phyloP scores from a whole-genome alignment of 2,113 vertebrate species.

The Grallaria varia region DNA sequence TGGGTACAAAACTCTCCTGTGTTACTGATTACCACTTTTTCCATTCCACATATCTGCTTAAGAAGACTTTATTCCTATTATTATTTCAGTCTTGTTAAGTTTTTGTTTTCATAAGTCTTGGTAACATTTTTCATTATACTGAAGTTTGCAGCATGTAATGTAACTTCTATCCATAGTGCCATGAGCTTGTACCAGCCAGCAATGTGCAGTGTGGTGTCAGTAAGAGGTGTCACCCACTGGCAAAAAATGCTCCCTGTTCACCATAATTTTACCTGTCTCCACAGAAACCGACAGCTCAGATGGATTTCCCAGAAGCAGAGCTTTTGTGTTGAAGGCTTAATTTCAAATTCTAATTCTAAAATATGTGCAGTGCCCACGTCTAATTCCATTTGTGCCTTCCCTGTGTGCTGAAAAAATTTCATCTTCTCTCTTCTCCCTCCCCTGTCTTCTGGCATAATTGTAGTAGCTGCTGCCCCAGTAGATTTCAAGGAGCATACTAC shows the following conservation, averaged over 20 bases:
- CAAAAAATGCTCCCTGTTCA: background rate
- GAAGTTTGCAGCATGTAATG: background rate
- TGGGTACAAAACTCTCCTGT: background rate
- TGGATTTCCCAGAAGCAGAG: slow-evolving; percentile 31
- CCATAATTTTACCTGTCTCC: slow-evolving; percentile 10
- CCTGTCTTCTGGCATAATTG: slow-evolving; percentile 21
- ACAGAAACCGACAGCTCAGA: slow-evolving; percentile 34
- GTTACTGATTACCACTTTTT: background rate
- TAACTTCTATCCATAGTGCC: background rate
- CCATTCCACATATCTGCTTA: background rate
- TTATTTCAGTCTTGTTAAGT: background rate
- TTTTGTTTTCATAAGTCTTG: background rate
- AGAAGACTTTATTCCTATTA: background rate
- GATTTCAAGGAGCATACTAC: background rate
- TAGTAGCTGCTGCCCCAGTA: background rate
- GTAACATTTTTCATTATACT: background rate
- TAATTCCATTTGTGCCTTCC: slow-evolving; percentile 54
- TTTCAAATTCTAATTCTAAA: slow-evolving; percentile 54
- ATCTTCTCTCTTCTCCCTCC: background rate
- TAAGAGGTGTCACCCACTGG: background rate
- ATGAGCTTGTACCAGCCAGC: background rate
- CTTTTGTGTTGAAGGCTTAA: slow-evolving; percentile 13
- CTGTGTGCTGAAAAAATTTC: background rate
- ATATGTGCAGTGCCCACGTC: background rate
- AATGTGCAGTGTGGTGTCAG: background rate